These are phyloP conservation scores for Cheilosia soror DNA, from an alignment of 2,888 invertebrate genomes.

Conservation along the genomic window DNA sequence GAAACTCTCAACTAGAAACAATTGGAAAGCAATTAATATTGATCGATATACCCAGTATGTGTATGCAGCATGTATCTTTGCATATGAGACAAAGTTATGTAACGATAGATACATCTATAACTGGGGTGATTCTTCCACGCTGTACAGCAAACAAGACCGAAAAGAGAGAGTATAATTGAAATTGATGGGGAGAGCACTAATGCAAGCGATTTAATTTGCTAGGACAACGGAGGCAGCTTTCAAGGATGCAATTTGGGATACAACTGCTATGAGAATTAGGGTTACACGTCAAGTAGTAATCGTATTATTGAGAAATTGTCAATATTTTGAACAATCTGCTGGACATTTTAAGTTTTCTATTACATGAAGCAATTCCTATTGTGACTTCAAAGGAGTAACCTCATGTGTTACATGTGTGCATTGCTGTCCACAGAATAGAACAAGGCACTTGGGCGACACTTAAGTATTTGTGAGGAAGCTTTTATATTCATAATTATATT, in stretches of 20 bases:
- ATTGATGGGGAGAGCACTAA: conserved; percentile 38
- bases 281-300: neutral
- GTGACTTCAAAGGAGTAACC: too few species aligned
- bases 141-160: conserved; percentile 4
- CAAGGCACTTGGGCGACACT: too few species aligned
- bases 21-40: conserved; percentile 73
- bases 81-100: conserved; percentile 39
- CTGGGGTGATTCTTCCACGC: conserved; percentile 26
- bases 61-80: conserved; percentile 57
- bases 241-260: neutral
- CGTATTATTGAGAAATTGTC: too few species aligned
- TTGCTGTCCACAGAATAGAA: too few species aligned
- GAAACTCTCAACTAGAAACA: conserved; percentile 61
- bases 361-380: too few species aligned
- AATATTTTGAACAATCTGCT: too few species aligned
- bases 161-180: conserved; percentile 53
- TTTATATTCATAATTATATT: too few species aligned
- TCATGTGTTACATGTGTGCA: too few species aligned
- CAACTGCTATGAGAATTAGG: neutral
- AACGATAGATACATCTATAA: conserved; percentile 35
- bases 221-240: neutral
- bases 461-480: too few species aligned
- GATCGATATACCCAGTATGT: conserved; percentile 55
- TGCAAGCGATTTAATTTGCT: neutral
- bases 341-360: too few species aligned